Conservation (phyloP, 2,797 vertebrate genomes). For the Masticophis lateralis region DNA sequence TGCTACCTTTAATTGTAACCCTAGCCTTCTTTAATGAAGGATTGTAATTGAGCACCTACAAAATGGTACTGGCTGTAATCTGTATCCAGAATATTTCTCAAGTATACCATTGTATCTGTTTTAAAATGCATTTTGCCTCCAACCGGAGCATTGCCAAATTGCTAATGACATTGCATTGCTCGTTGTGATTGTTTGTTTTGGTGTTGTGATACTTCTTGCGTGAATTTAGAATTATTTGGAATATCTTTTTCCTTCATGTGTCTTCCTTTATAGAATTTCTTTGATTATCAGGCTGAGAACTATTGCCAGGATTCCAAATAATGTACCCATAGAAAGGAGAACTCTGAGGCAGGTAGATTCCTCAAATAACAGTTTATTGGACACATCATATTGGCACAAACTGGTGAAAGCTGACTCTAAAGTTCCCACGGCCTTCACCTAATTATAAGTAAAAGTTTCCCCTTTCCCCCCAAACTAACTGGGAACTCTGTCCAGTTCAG, state of each 20-base stretch:
- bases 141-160: not conserved
- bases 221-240: not conserved
- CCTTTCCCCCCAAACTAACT: no score
- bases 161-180: not conserved
- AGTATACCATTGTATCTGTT: constrained; percentile 6
- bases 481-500: no score
- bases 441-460: no score
- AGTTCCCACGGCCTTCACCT: no score
- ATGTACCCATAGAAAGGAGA: no score
- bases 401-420: no score
- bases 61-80: constrained; percentile 53
- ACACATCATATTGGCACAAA: no score
- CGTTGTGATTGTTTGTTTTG: not conserved
- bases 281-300: not conserved
- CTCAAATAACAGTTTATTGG: no score
- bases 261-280: not conserved
- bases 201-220: not conserved
- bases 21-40: constrained; percentile 59
- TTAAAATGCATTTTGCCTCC: not conserved
- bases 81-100: constrained; percentile 48
- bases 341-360: no score
- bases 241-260: not conserved
- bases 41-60: constrained; percentile 55
- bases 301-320: not conserved
- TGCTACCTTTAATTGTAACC: constrained; percentile 65